Evolutionary conservation across 2,888 invertebrate species (phyloP).

Genomic region (Leptopilina syphax): DNA sequence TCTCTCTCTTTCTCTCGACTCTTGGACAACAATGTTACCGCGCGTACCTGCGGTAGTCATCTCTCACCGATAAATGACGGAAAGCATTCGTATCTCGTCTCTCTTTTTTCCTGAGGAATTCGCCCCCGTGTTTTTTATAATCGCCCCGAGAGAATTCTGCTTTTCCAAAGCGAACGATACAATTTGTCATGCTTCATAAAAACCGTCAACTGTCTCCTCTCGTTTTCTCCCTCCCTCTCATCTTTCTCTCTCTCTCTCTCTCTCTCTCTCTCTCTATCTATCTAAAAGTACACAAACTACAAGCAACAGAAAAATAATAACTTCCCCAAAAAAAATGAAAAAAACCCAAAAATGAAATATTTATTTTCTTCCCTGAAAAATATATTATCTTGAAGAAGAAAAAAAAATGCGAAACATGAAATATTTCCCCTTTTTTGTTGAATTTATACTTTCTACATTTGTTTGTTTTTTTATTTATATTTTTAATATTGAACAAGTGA

Average conservation of each 20-base stretch:
- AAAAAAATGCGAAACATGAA: neutral
- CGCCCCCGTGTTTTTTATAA: conserved; percentile 44
- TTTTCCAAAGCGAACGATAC: conserved; percentile 32
- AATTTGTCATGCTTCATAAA: conserved; percentile 31
- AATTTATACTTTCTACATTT: neutral
- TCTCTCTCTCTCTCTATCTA: no score
- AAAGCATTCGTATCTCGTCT: conserved; percentile 61
- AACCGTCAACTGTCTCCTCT: conserved; percentile 12
- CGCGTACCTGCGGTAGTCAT: conserved; percentile 64
- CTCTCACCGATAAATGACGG: conserved; percentile 72
- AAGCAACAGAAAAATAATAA: no score
- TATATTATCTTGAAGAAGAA: neutral
- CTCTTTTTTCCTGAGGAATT: conserved; percentile 47
- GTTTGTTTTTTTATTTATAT: no score
- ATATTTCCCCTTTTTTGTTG: neutral
- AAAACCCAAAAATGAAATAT: neutral
- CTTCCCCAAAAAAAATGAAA: neutral
- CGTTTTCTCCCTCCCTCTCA: no score
- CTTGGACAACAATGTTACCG: conserved; percentile 62
- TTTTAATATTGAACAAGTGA: no score
- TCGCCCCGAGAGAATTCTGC: conserved; percentile 29
- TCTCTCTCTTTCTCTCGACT: conserved; percentile 57
- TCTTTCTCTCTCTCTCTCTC: no score
- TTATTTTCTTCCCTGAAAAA: neutral
- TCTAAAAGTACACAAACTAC: neutral